Conservation (phyloP, 2,888 invertebrate species). For the Eupithecia abbreviata region DNA sequence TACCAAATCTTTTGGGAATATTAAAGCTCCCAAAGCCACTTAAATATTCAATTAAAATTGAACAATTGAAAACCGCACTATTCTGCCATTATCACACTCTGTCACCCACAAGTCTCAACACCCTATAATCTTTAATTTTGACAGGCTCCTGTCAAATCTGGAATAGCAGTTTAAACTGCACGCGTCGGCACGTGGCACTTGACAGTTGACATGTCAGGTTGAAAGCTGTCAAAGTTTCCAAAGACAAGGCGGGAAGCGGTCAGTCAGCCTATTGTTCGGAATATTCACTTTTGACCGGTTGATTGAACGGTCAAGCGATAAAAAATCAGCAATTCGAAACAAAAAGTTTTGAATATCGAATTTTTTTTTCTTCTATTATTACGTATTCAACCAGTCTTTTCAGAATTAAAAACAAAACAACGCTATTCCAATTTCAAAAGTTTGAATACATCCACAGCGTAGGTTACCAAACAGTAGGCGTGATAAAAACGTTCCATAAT, state of each 20-base stretch:
- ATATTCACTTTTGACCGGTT: conserved; percentile 64
- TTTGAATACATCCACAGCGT: conserved; percentile 6
- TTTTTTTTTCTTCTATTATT: background rate
- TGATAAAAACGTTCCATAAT: conserved; percentile 55
- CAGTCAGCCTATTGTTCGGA: conserved; percentile 63
- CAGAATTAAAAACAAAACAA: background rate
- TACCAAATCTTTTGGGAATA: background rate
- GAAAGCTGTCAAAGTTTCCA: conserved; percentile 65
- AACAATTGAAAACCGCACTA: conserved; percentile 46
- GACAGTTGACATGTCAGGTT: conserved; percentile 68
- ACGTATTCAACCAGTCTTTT: background rate
- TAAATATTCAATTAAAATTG: conserved; percentile 42
- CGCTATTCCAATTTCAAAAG: conserved; percentile 5
- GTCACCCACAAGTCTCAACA: conserved; percentile 58
- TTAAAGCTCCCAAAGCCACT: background rate
- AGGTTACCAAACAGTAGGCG: conserved; percentile 42
- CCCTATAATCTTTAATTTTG: conserved; percentile 57
- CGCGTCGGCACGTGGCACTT: conserved; percentile 74
- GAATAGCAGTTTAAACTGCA: conserved; percentile 70
- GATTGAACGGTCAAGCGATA: conserved; percentile 43
- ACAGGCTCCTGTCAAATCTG: conserved; percentile 66
- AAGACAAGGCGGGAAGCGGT: conserved; percentile 56
- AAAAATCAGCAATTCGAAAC: conserved; percentile 1
- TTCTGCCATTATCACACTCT: conserved; percentile 49
- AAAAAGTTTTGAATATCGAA: background rate